phyloP scores from a whole-genome alignment of 2,113 vertebrate genomes.

The Esox niger region DNA sequence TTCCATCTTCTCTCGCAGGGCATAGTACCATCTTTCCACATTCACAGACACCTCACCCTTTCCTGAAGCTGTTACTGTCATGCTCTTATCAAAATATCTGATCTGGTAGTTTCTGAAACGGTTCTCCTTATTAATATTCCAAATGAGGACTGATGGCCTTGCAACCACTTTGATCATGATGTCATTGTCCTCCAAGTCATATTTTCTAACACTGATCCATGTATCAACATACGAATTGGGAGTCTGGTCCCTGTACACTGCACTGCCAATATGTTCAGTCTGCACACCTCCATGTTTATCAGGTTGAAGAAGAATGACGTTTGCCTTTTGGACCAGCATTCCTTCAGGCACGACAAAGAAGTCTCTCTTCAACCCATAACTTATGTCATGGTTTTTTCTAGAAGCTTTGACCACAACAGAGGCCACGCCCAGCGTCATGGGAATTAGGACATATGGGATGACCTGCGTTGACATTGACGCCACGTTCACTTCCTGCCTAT shows the following conservation, averaged over 20 bases:
- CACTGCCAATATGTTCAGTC: conserved; percentile 38
- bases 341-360: conserved; percentile 87
- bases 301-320: conserved; percentile 66
- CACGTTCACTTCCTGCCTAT: conserved; percentile 56
- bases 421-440: conserved; percentile 68
- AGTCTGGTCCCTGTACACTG: conserved; percentile 40
- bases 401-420: conserved; percentile 80
- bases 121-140: conserved; percentile 47
- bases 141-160: background rate
- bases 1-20: conserved; percentile 58
- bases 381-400: conserved; percentile 41
- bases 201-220: conserved; percentile 70
- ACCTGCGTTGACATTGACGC: conserved; percentile 46
- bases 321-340: conserved; percentile 55
- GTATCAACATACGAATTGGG: conserved; percentile 54
- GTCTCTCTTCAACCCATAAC: conserved; percentile 78
- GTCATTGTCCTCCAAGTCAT: background rate
- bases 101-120: conserved; percentile 70
- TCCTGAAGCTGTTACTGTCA: conserved; percentile 73
- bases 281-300: conserved; percentile 49
- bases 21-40: conserved; percentile 79
- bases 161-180: background rate
- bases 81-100: conserved; percentile 61
- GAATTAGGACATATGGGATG: conserved; percentile 80
- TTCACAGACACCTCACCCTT: conserved; percentile 69